A percentile compares a stretch with the other conserved stretches of the same genome.
Evolutionary conservation across 1,140 invertebrate genomes (phyloP).

Genomic region (Brachionus manjavacas): DNA sequence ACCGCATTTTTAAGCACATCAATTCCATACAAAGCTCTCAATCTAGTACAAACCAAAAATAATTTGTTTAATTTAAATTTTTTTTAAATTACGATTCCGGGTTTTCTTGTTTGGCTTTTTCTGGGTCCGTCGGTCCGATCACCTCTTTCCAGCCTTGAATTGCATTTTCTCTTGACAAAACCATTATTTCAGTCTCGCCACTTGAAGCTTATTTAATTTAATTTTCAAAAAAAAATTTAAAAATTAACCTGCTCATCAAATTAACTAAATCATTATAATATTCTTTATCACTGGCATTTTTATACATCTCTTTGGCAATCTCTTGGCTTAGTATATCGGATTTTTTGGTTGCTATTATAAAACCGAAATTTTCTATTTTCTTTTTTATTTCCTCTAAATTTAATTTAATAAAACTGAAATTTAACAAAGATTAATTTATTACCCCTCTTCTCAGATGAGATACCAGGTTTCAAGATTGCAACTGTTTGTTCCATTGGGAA

Average conservation of each 20-base stretch:
- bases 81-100: conserved; percentile 51
- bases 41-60: conserved; percentile 44
- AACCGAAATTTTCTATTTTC: conserved; percentile 55
- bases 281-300: conserved; percentile 50
- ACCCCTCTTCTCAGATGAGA: conserved; percentile 25
- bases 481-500: conserved; percentile 40
- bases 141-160: conserved; percentile 53
- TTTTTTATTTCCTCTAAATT: conserved; percentile 53
- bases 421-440: neutral
- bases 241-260: conserved; percentile 52
- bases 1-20: conserved; percentile 53
- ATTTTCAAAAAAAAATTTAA: neutral
- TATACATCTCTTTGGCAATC: conserved; percentile 52
- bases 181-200: conserved; percentile 56
- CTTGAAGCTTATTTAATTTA: conserved; percentile 44
- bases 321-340: conserved; percentile 51
- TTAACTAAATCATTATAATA: conserved; percentile 53
- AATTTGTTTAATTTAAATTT: neutral
- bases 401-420: neutral
- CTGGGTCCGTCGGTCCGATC: conserved; percentile 54
- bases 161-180: conserved; percentile 54
- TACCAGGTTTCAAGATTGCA: conserved; percentile 6
- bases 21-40: conserved; percentile 52
- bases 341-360: conserved; percentile 53
- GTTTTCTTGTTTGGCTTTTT: conserved; percentile 50